Conservation (phyloP, 2,113 vertebrate species). For the Nothobranchius kuhntae region DNA sequence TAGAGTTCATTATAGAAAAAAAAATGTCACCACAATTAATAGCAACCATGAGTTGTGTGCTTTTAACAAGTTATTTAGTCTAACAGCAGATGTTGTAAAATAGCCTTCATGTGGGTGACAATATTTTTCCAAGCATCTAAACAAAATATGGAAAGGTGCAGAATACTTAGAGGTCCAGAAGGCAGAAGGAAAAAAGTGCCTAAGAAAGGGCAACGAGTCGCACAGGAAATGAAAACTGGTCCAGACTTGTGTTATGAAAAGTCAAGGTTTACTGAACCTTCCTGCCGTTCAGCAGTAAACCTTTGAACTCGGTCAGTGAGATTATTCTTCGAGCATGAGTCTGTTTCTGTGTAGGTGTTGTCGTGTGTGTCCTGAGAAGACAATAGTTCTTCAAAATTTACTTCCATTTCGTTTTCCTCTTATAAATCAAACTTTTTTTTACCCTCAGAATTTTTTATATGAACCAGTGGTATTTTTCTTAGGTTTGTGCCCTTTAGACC, state of each 20-base stretch:
- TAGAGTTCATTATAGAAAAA: too few relatives aligned
- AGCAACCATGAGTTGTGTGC: too few relatives aligned
- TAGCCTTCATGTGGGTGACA: not conserved
- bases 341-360: slow-evolving; percentile 17
- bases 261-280: slow-evolving; percentile 62
- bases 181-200: slow-evolving; percentile 31
- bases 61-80: too few relatives aligned
- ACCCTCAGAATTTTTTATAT: too few relatives aligned
- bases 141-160: not conserved
- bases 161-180: slow-evolving; percentile 8
- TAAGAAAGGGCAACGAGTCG: slow-evolving; percentile 48
- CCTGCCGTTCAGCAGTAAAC: slow-evolving; percentile 48
- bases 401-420: not conserved
- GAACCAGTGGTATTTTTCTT: too few relatives aligned
- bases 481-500: too few relatives aligned
- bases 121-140: not conserved
- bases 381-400: slow-evolving; percentile 31
- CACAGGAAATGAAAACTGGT: slow-evolving; percentile 60
- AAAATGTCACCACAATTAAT: too few relatives aligned
- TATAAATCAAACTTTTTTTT: too few relatives aligned
- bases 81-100: not conserved
- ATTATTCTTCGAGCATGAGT: not conserved
- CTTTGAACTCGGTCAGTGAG: slow-evolving; percentile 26
- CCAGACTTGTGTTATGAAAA: slow-evolving; percentile 63
- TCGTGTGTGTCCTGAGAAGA: slow-evolving; percentile 4